Evolutionary conservation across 2,797 vertebrate genomes (phyloP), one percentile per base, ranked within the genome.

Genomic region (Microctenopoma lineatum): DNA sequence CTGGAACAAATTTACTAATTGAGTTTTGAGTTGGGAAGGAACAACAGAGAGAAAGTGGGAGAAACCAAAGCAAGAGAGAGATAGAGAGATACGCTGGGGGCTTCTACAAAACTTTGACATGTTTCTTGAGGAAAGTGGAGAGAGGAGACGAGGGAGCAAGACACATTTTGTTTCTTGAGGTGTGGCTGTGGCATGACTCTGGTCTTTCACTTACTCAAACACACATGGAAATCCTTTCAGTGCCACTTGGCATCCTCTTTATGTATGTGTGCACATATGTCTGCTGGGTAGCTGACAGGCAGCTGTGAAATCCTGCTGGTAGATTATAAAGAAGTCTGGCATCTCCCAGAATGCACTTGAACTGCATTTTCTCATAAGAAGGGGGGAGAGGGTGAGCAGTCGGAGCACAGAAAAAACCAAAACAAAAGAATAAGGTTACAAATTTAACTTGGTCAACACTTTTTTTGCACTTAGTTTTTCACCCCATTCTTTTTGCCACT

Each of bases 261-360:
- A 16, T 73, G 56, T 66, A 58, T 67, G 42, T 75, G 73, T 59
- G 60, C 51, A 45, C 51, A 57, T 16, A 51, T 67, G 79, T 82
- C 61, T 84, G 84, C 61, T 63, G 76, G 64, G 71, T 70, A 41
- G 77, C 80, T 82, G 83, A 94, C 93, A 94, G 94, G 77, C 84
- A 97, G 96, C 96, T 97, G 96, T 79, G 94, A 95, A 91, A 87
- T 91, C 96, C 87, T 93, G 96, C 96, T 98, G 96, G 89, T 97
- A 96, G 94, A 97, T 98, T 97, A 81, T 83, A 96, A 97, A 97
- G 96, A 95, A 95, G 94, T 92, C 95, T 96, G 95, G 94, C 95
- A 95, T 95, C 93, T 96, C 86, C 73, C 95, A 94, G 94, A 96
- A 96, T 95, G 95, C 94, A 96, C 94, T 95, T 95, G 94, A 96